Evolutionary conservation across 2,797 vertebrate genomes (phyloP).

Genomic region (Cyclura pinguis): DNA sequence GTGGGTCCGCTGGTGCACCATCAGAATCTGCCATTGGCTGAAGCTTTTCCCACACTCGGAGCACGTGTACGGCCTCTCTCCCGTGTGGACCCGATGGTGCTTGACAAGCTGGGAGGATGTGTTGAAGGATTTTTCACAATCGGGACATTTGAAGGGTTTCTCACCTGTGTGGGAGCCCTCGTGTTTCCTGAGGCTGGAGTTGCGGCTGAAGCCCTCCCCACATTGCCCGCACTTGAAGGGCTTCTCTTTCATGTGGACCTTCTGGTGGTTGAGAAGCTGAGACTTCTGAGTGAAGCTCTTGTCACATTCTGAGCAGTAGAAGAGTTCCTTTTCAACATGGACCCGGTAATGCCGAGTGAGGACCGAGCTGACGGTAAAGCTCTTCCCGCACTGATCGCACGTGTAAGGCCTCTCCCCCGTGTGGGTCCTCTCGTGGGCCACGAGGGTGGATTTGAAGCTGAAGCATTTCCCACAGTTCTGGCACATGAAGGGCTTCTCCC

Average conservation of each 20-base stretch:
- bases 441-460: constrained; percentile 18
- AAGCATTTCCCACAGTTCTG: neutral
- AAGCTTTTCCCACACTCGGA: constrained; percentile 62
- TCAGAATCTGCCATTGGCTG: constrained; percentile 66
- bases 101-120: constrained; percentile 73
- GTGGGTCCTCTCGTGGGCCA: constrained; percentile 36
- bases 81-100: constrained; percentile 70
- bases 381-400: constrained; percentile 49
- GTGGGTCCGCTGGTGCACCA: constrained; percentile 72
- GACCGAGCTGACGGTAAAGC: constrained; percentile 51
- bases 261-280: constrained; percentile 71
- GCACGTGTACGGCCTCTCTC: constrained; percentile 66
- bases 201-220: constrained; percentile 74
- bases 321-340: constrained; percentile 54
- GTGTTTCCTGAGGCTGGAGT: constrained; percentile 70
- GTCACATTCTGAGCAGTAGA: constrained; percentile 51
- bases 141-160: constrained; percentile 70
- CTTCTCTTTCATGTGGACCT: constrained; percentile 67
- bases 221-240: constrained; percentile 70
- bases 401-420: constrained; percentile 49
- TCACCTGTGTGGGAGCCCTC: constrained; percentile 71
- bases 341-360: constrained; percentile 41
- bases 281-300: constrained; percentile 71
- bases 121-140: constrained; percentile 72
- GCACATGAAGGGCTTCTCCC: constrained; percentile 48